phyloP scores from a whole-genome alignment of 2,888 invertebrate genomes.

The Allacma fusca region DNA sequence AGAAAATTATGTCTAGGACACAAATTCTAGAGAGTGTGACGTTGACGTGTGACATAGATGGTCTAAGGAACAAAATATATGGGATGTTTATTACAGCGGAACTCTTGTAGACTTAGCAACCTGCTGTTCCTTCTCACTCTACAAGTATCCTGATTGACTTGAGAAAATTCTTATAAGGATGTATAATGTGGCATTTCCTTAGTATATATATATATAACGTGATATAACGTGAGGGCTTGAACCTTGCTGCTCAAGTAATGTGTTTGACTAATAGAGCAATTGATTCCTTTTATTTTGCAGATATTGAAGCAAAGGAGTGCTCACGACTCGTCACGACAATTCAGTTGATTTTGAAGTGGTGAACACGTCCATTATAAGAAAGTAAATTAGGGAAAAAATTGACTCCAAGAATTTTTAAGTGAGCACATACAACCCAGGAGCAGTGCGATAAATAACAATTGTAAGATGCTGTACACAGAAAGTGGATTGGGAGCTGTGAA shows the following conservation, averaged over 20 bases:
- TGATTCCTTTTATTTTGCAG: constrained; percentile 1
- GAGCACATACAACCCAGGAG: no score
- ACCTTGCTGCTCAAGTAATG: not conserved
- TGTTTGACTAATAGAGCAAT: not conserved
- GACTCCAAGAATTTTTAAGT: no score
- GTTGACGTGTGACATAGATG: constrained; percentile 22
- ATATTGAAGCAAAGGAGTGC: not conserved
- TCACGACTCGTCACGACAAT: not conserved
- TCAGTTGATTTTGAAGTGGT: not conserved
- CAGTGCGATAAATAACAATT: no score
- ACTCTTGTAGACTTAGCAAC: not conserved
- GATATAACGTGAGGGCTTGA: not conserved
- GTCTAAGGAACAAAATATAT: not conserved
- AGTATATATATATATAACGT: not conserved
- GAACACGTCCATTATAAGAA: not conserved
- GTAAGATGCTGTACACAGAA: no score
- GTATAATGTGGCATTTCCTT: no score
- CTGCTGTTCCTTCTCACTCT: not conserved
- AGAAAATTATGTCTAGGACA: constrained; percentile 24
- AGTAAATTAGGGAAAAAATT: no score
- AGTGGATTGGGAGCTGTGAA: no score
- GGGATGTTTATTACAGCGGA: constrained; percentile 19
- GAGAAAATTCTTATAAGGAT: not conserved
- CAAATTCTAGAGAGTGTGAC: not conserved
- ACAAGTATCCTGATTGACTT: not conserved